These are phyloP conservation scores for Torymus texanus DNA, from an alignment of 2,888 invertebrate species.

Conservation along the genomic window DNA sequence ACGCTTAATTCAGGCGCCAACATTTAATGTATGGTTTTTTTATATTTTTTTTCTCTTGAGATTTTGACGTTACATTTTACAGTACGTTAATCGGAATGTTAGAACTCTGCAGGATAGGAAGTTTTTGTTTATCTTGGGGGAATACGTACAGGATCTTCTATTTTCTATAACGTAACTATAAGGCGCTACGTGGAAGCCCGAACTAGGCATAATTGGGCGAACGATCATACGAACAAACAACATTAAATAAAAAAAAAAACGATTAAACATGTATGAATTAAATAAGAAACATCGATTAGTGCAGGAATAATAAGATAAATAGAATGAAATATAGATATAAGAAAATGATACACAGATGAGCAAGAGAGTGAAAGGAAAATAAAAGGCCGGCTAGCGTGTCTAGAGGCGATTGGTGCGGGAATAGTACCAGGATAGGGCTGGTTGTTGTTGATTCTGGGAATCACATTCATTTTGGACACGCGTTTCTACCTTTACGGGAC, in stretches of 20 bases:
- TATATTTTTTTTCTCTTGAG: slow-evolving; percentile 10
- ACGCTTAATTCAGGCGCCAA: slow-evolving; percentile 43
- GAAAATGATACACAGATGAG: slow-evolving; percentile 39
- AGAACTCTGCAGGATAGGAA: slow-evolving; percentile 46
- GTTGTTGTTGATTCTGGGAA: slow-evolving; percentile 67
- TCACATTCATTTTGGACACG: slow-evolving; percentile 72
- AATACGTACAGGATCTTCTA: slow-evolving; percentile 40
- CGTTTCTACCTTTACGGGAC: slow-evolving; percentile 78
- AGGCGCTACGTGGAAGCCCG: slow-evolving; percentile 51
- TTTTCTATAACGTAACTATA: slow-evolving; percentile 27
- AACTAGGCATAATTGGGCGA: slow-evolving; percentile 52
- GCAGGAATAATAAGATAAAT: slow-evolving; percentile 32
- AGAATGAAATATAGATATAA: slow-evolving; percentile 48
- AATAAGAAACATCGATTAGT: slow-evolving; percentile 54
- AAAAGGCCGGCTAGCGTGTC: slow-evolving; percentile 75
- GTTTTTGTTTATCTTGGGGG: slow-evolving; percentile 24
- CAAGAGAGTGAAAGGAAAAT: slow-evolving; percentile 56
- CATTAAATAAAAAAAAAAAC: slow-evolving; percentile 53
- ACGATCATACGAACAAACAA: slow-evolving; percentile 53
- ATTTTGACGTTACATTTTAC: slow-evolving; percentile 12
- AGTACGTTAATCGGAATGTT: slow-evolving; percentile 51
- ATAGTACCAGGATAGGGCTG: slow-evolving; percentile 73
- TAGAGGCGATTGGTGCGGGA: slow-evolving; percentile 74
- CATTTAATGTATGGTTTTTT: slow-evolving; percentile 18
- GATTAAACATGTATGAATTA: slow-evolving; percentile 58